These are phyloP conservation scores for Cylindroiulus punctatus DNA, from an alignment of 2,888 invertebrate species.

Conservation along the genomic window DNA sequence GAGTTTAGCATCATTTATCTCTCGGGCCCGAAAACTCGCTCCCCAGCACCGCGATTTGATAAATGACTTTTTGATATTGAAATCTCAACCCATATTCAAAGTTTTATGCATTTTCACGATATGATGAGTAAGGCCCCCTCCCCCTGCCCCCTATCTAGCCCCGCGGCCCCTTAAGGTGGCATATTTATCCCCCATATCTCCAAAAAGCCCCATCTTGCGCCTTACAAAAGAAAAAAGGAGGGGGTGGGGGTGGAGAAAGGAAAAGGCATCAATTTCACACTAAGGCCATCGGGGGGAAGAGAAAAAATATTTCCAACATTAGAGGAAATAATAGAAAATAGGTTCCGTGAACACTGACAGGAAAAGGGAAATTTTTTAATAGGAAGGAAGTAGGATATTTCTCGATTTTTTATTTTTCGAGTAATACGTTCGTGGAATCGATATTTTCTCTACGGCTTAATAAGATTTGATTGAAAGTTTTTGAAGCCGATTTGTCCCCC, in stretches of 20 bases:
- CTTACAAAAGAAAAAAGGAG: not conserved
- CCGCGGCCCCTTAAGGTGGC: not conserved
- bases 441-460: not conserved
- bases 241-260: not conserved
- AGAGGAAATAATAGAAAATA: constrained; percentile 32
- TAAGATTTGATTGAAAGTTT: constrained; percentile 32
- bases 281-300: constrained; percentile 7
- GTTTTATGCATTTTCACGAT: constrained; percentile 21
- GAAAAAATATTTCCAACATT: not conserved
- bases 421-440: not conserved
- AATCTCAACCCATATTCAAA: constrained; percentile 27
- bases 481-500: not conserved
- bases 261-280: constrained; percentile 32
- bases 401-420: not conserved
- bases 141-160: not conserved
- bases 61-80: constrained; percentile 32
- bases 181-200: not conserved
- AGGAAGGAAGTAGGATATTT: constrained; percentile 27
- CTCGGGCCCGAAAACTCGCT: not conserved
- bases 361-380: constrained; percentile 32
- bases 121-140: not conserved
- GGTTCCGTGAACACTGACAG: constrained; percentile 27
- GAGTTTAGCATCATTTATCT: constrained; percentile 32
- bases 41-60: not conserved
- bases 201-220: not conserved